Evolutionary conservation across 2,888 invertebrate species (phyloP).

Genomic region (Synanthedon vespiformis): DNA sequence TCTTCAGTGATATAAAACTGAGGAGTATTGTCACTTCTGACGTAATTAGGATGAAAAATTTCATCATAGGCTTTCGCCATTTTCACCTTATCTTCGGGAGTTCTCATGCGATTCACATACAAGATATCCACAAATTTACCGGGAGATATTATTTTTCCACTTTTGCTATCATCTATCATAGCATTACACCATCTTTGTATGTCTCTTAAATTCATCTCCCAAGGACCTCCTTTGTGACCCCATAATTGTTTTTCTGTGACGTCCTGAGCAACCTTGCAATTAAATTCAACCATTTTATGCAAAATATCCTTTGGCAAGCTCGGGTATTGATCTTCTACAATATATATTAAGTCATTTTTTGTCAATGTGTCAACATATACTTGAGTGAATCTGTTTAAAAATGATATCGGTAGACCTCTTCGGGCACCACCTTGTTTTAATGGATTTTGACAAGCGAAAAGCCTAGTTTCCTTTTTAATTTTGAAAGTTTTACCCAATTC

Average conservation of each 20-base stretch:
- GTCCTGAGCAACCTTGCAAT: constrained; percentile 74
- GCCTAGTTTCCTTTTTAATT: constrained; percentile 80
- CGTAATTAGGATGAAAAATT: constrained; percentile 57
- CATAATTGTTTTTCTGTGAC: constrained; percentile 74
- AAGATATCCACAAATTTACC: constrained; percentile 81
- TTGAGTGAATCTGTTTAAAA: constrained; percentile 96
- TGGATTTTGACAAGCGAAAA: constrained; percentile 99
- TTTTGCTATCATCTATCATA: constrained; percentile 54
- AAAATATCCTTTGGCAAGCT: constrained; percentile 72
- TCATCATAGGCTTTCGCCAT: constrained; percentile 68
- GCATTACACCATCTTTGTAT: constrained; percentile 93
- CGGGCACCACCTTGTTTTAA: constrained; percentile 95
- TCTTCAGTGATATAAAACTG: constrained; percentile 71
- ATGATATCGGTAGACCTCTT: constrained; percentile 95
- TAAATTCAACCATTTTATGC: constrained; percentile 82
- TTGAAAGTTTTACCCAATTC: constrained; percentile 90
- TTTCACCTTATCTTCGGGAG: constrained; percentile 78
- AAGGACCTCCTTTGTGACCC: constrained; percentile 89
- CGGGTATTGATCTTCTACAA: constrained; percentile 76
- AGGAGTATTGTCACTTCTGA: constrained; percentile 65
- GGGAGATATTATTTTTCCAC: constrained; percentile 40
- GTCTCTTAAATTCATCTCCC: constrained; percentile 98
- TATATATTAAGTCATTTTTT: constrained; percentile 75
- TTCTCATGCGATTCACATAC: constrained; percentile 90
- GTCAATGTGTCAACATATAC: constrained; percentile 78